phyloP scores from a whole-genome alignment of 2,113 vertebrate genomes.

The Raja brachyura region DNA sequence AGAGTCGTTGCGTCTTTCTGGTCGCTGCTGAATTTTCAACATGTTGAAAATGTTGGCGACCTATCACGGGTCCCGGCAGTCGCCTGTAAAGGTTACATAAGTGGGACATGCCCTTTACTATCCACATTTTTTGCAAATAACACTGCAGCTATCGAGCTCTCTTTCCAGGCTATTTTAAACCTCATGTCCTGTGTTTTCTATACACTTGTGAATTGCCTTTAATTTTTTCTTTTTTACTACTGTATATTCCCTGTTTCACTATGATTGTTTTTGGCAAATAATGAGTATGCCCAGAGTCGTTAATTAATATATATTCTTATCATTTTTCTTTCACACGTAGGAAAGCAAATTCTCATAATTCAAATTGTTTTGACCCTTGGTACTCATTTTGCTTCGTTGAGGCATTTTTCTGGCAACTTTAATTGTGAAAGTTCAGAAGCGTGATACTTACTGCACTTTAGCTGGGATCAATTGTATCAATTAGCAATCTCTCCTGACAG shows the following conservation, averaged over 20 bases:
- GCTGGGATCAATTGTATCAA: background rate
- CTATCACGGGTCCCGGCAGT: too few relatives aligned
- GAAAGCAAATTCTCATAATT: background rate
- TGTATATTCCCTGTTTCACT: background rate
- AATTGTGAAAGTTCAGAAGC: background rate
- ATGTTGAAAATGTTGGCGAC: too few relatives aligned
- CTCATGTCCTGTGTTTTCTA: background rate
- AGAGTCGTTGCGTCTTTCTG: too few relatives aligned
- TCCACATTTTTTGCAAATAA: background rate
- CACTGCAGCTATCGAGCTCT: background rate
- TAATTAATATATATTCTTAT: slow-evolving; percentile 5
- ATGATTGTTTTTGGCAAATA: background rate
- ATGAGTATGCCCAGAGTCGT: background rate
- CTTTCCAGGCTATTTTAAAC: background rate
- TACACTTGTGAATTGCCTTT: background rate
- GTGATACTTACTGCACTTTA: background rate
- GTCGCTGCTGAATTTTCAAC: too few relatives aligned
- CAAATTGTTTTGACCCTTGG: background rate
- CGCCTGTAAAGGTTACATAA: too few relatives aligned
- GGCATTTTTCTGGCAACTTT: background rate
- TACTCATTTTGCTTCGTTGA: background rate
- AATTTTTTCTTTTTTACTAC: background rate
- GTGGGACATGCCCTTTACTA: too few relatives aligned
- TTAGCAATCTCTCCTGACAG: background rate
- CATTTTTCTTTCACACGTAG: background rate